Evolutionary conservation across 2,888 invertebrate genomes (phyloP).

Genomic region (Phortica magna): DNA sequence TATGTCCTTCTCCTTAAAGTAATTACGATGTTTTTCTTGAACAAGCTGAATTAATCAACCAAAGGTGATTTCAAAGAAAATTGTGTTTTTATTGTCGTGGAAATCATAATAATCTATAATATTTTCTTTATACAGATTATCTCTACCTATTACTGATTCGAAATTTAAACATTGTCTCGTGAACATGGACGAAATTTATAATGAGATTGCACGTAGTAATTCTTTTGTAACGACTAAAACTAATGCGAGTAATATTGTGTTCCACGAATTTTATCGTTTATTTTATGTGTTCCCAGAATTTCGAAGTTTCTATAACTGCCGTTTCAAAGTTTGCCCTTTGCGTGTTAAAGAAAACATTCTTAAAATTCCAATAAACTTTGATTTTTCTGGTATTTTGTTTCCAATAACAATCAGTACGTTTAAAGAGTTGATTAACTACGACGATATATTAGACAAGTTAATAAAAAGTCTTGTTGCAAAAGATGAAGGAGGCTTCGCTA

Average conservation of each 20-base stretch:
- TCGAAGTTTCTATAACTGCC: neutral
- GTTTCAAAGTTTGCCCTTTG: neutral
- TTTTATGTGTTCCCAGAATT: constrained; percentile 2
- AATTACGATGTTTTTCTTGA: too few relatives aligned
- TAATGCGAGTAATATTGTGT: neutral
- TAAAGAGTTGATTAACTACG: constrained; percentile 7
- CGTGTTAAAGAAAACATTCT: neutral
- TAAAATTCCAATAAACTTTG: neutral
- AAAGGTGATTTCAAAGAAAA: too few relatives aligned
- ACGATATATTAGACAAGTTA: neutral
- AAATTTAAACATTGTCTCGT: too few relatives aligned
- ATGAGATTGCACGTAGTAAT: neutral
- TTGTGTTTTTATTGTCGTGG: too few relatives aligned
- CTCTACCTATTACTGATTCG: too few relatives aligned
- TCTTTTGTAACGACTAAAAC: neutral
- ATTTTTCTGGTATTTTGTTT: neutral
- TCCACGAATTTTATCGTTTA: neutral
- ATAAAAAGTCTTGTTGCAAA: neutral
- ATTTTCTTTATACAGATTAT: too few relatives aligned
- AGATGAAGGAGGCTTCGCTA: neutral
- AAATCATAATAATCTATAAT: too few relatives aligned
- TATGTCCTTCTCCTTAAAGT: too few relatives aligned
- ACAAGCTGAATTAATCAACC: too few relatives aligned
- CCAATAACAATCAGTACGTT: neutral
- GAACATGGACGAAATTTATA: neutral